Percentiles rank a stretch among this genome's conserved stretches.
phyloP scores from a whole-genome alignment of 2,113 vertebrate genomes.

The Probosciger aterrimus region DNA sequence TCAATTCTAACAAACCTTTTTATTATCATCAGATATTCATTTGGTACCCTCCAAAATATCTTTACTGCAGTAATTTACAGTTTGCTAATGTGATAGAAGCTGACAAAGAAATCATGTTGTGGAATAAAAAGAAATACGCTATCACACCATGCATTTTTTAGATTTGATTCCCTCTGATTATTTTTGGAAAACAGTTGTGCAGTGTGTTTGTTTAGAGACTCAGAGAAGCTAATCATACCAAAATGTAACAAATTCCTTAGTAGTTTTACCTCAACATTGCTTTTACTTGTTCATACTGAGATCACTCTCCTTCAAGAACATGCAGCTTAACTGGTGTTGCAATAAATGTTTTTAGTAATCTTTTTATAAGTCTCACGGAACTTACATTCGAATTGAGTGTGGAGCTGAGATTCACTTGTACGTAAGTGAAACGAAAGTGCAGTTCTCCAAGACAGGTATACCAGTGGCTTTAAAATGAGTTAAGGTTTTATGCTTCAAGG shows the following conservation, averaged over 20 bases:
- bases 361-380: neutral
- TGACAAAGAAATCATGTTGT: neutral
- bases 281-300: neutral
- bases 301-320: neutral
- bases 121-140: neutral
- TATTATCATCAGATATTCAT: neutral
- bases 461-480: conserved; percentile 23
- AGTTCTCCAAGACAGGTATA: conserved; percentile 7
- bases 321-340: neutral
- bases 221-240: neutral
- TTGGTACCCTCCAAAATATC: neutral
- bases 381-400: conserved; percentile 5
- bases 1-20: neutral
- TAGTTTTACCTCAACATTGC: neutral
- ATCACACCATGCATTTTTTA: neutral
- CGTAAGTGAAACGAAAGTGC: conserved; percentile 18
- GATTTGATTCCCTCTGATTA: neutral
- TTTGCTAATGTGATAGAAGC: neutral
- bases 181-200: neutral
- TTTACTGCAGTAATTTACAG: neutral
- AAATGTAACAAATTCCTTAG: neutral
- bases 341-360: neutral
- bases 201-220: neutral
- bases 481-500: conserved; percentile 15
- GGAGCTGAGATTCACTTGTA: conserved; percentile 12